phyloP scores from a whole-genome alignment of 1,140 invertebrate species.

The Drosophila sucinea region DNA sequence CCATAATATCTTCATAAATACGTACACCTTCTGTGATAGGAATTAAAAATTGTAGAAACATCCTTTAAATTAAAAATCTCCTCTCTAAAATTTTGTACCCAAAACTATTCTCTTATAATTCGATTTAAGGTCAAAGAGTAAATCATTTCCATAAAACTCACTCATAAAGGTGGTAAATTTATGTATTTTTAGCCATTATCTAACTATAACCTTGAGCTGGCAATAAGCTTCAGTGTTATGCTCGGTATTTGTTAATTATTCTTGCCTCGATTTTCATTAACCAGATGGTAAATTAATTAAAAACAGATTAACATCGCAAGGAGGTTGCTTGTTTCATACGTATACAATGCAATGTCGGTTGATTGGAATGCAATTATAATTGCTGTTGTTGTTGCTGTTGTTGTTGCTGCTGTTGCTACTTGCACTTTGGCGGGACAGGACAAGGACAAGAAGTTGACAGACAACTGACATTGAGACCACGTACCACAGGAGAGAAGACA shows the following conservation, averaged over 20 bases:
- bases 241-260: slow-evolving; percentile 1
- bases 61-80: too few species aligned
- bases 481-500: not conserved
- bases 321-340: not conserved
- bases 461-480: slow-evolving; percentile 15
- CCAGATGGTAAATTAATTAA: slow-evolving; percentile 24
- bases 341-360: slow-evolving; percentile 5
- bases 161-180: not conserved
- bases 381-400: slow-evolving; percentile 28
- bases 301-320: slow-evolving; percentile 15
- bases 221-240: not conserved
- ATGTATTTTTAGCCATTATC: not conserved
- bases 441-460: slow-evolving; percentile 18
- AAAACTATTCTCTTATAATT: too few species aligned
- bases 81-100: too few species aligned
- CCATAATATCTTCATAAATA: too few species aligned
- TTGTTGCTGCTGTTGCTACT: slow-evolving; percentile 36
- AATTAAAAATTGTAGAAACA: too few species aligned
- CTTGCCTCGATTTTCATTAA: not conserved
- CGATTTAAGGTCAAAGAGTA: not conserved
- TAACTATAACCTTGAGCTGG: not conserved
- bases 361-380: slow-evolving; percentile 72
- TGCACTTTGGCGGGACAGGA: slow-evolving; percentile 36
- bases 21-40: too few species aligned
- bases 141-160: not conserved